A percentile compares a stretch with the other conserved stretches of the same genome.
These are phyloP conservation scores for Zophobas morio DNA, from an alignment of 1,140 invertebrate genomes.

Conservation along the genomic window DNA sequence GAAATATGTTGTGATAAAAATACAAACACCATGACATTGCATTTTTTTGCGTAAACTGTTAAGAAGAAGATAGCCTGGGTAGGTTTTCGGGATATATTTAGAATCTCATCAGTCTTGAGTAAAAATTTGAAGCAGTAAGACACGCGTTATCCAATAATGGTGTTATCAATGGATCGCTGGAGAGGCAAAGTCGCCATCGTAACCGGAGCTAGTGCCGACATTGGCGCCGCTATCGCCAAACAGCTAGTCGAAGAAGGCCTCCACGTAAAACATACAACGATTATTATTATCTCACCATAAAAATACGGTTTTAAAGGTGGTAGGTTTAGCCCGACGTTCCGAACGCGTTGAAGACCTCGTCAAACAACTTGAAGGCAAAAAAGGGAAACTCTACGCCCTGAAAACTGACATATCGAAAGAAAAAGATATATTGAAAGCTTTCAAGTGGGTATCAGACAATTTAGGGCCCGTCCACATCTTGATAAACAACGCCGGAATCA, in stretches of 20 bases:
- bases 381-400: conserved; percentile 66
- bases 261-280: not conserved
- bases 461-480: conserved; percentile 78
- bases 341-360: conserved; percentile 70
- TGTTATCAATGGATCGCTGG: conserved; percentile 14
- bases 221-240: not conserved
- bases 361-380: conserved; percentile 44
- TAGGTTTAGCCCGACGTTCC: conserved; percentile 77
- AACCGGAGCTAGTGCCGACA: conserved; percentile 20
- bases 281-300: not conserved
- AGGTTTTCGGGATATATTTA: too few relatives aligned
- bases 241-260: conserved; percentile 6
- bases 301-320: conserved; percentile 66
- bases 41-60: too few relatives aligned
- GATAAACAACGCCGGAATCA: conserved; percentile 81
- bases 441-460: conserved; percentile 74
- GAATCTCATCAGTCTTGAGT: too few relatives aligned
- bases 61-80: too few relatives aligned
- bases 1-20: too few relatives aligned
- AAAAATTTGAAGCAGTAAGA: too few relatives aligned
- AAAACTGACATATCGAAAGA: conserved; percentile 77
- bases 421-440: conserved; percentile 76
- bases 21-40: too few relatives aligned
- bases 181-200: conserved; percentile 3
- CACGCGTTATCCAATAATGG: not conserved